These are phyloP conservation scores for Rhynchophorus ferrugineus DNA, from an alignment of 1,140 invertebrate genomes.

Conservation along the genomic window DNA sequence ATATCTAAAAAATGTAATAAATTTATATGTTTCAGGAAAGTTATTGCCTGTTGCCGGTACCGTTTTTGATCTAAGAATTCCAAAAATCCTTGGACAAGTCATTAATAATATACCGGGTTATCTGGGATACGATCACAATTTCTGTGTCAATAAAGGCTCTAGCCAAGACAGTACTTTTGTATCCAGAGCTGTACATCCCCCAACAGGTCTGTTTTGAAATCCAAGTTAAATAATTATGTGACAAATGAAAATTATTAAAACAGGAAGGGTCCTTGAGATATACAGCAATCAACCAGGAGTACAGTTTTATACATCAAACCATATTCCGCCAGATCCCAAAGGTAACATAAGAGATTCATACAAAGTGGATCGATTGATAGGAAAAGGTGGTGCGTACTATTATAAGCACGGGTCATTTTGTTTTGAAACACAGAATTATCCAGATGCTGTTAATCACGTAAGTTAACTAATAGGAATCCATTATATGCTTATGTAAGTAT, in stretches of 20 bases:
- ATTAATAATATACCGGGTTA: slow-evolving; percentile 41
- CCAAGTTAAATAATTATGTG: no score
- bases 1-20: background rate
- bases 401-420: slow-evolving; percentile 78
- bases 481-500: background rate
- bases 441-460: slow-evolving; percentile 78
- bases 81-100: slow-evolving; percentile 46
- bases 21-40: slow-evolving; percentile 27
- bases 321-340: slow-evolving; percentile 51
- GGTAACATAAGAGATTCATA: slow-evolving; percentile 20
- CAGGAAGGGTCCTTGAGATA: slow-evolving; percentile 68
- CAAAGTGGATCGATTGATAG: slow-evolving; percentile 36
- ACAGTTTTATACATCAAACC: slow-evolving; percentile 83
- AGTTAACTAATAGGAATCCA: slow-evolving; percentile 1
- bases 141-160: slow-evolving; percentile 41
- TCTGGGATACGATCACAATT: slow-evolving; percentile 71
- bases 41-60: slow-evolving; percentile 32
- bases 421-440: slow-evolving; percentile 87
- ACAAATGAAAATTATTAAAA: no score
- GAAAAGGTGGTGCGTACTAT: slow-evolving; percentile 63
- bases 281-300: slow-evolving; percentile 81
- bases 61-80: slow-evolving; percentile 56
- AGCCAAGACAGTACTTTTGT: slow-evolving; percentile 38
- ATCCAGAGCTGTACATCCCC: slow-evolving; percentile 30
- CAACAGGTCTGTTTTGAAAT: slow-evolving; percentile 13